Evolutionary conservation across 1,140 invertebrate species (phyloP), one percentile per base, ranked within the genome.

Genomic region (Lutraria rhynchaena): DNA sequence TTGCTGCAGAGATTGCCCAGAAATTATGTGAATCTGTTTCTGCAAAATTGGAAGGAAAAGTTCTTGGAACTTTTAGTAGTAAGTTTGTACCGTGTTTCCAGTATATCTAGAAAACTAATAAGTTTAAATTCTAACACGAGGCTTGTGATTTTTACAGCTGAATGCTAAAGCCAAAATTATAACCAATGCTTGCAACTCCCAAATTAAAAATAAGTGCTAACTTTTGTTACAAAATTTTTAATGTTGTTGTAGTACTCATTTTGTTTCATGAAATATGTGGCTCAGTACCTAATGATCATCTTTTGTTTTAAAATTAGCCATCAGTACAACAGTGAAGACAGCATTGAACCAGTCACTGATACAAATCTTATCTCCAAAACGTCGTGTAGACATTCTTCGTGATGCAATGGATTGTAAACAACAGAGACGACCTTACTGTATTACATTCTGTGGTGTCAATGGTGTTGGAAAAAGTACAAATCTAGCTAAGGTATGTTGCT

Each of bases 381-480:
- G 98, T 0, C 95, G 98, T 63, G 96, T 99, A 46, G 98, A 99
- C 93, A 99, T 99, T 89, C 93, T 99, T 15, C 94, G 99, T 77
- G 99, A 99, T 92, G 98, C 98, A 24, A 93, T 98, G 82, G 97
- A 99, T 88, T 96, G 97, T 2, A 93, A 93, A 81, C 95, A 96
- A 87, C 94, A 95, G 65, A 93, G 94, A 0, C 93, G 95, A n/a
- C 98, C 99, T 0, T 99, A 98, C 92, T 96, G 98, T 1, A 97
- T 99, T 93, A 95, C 97, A 0, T 99, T 99, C 91, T 99, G 99
- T 93, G 99, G 99, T 60, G 99, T 99, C 0, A 99, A 99, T 92
- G 99, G 99, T 53, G 99, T 99, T 2, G 99, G 99, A 60, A 99
- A 99, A 91, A 99, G 98, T 0, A 99, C 99, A 1, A 99, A 99